These are phyloP conservation scores for Paramisgurnus dabryanus DNA, from an alignment of 2,113 vertebrate species.

Conservation along the genomic window DNA sequence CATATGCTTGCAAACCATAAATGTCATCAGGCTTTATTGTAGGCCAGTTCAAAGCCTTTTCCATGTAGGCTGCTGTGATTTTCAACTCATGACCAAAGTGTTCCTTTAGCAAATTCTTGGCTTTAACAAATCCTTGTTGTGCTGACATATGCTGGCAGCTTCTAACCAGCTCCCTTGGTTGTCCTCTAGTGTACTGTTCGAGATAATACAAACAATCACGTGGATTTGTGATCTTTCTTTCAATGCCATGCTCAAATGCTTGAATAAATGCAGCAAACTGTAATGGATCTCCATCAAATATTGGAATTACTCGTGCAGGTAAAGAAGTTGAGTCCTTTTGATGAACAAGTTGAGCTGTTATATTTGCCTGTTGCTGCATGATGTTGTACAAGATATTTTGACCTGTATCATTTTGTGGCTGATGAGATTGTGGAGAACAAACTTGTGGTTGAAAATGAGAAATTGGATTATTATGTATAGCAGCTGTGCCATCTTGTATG, in stretches of 20 bases:
- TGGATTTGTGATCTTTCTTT: slow-evolving; percentile 12
- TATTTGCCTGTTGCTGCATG: not conserved
- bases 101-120: not conserved
- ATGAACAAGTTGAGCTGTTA: not conserved
- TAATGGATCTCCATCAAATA: slow-evolving; percentile 40
- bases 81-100: slow-evolving; percentile 8
- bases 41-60: slow-evolving; percentile 27
- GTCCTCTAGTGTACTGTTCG: slow-evolving; percentile 36
- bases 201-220: slow-evolving; percentile 44
- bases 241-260: slow-evolving; percentile 40
- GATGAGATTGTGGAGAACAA: not conserved
- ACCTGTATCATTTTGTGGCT: not conserved
- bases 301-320: not conserved
- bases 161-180: slow-evolving; percentile 27
- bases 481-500: not conserved
- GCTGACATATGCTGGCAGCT: slow-evolving; percentile 39
- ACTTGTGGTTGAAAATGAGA: not conserved
- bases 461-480: not conserved
- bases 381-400: not conserved
- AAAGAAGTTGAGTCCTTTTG: not conserved
- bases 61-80: slow-evolving; percentile 7
- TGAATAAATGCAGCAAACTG: slow-evolving; percentile 31
- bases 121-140: not conserved
- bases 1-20: slow-evolving; percentile 7
- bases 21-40: slow-evolving; percentile 27